Percentiles rank a stretch among this genome's conserved stretches.
phyloP scores from a whole-genome alignment of 2,797 vertebrate genomes.

The Acrossocheilus wenchowensis region DNA sequence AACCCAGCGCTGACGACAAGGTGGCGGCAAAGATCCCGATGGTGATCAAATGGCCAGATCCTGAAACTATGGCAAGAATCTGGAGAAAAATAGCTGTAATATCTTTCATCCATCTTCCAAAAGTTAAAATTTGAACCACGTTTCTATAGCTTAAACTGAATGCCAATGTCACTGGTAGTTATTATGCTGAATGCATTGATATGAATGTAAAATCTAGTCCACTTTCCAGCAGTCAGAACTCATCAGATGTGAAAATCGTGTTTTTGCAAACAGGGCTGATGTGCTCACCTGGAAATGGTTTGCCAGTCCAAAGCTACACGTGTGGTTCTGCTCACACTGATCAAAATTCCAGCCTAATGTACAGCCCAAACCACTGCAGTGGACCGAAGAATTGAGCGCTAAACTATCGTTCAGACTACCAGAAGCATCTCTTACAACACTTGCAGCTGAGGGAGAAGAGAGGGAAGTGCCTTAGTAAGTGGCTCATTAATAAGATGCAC shows the following conservation, averaged over 20 bases:
- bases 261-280: constrained; percentile 61
- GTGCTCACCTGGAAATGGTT: constrained; percentile 71
- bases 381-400: constrained; percentile 59
- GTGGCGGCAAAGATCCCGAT: constrained; percentile 80
- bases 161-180: too few relatives aligned
- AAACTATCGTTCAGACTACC: constrained; percentile 73
- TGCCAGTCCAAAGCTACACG: constrained; percentile 72
- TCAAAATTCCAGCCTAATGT: constrained; percentile 77
- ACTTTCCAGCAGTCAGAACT: background rate
- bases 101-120: background rate
- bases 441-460: constrained; percentile 74
- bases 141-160: background rate
- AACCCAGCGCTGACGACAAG: constrained; percentile 80
- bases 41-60: constrained; percentile 73
- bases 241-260: background rate
- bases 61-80: constrained; percentile 76
- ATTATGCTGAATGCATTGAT: background rate
- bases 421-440: constrained; percentile 76
- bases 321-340: constrained; percentile 71
- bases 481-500: constrained; percentile 27
- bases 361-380: constrained; percentile 72
- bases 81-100: background rate
- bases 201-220: background rate
- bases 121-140: too few relatives aligned
- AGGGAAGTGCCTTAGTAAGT: constrained; percentile 79